Conservation (phyloP, 2,888 invertebrate species). For the Diadegma fenestrale region DNA sequence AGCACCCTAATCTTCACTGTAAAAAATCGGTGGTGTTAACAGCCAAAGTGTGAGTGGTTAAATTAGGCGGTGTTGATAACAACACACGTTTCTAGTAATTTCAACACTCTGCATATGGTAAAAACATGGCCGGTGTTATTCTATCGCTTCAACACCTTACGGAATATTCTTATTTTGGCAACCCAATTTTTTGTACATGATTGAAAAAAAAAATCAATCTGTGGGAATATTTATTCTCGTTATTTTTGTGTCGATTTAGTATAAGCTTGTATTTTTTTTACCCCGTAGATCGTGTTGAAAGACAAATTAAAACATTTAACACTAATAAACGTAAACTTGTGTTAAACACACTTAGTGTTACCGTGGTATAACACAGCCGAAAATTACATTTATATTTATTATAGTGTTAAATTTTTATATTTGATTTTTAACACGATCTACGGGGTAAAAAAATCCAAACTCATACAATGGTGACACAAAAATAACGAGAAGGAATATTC, state of each 20-base stretch:
- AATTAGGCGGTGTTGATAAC: slow-evolving; percentile 4
- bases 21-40: slow-evolving; percentile 1
- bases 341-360: no score
- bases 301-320: slow-evolving; percentile 1
- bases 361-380: no score
- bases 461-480: slow-evolving; percentile 52
- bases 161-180: neutral
- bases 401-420: no score
- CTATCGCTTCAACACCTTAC: slow-evolving; percentile 5
- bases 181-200: slow-evolving; percentile 5
- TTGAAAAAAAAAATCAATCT: slow-evolving; percentile 3
- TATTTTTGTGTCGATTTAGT: slow-evolving; percentile 48
- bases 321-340: neutral
- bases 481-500: slow-evolving; percentile 15
- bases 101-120: slow-evolving; percentile 1
- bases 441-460: slow-evolving; percentile 38
- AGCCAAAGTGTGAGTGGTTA: slow-evolving; percentile 16
- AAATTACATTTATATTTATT: no score
- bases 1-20: no score
- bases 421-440: no score
- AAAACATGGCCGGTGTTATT: slow-evolving; percentile 1
- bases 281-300: slow-evolving; percentile 8
- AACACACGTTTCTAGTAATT: slow-evolving; percentile 9
- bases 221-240: slow-evolving; percentile 7
- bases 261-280: slow-evolving; percentile 55